Percentiles rank a stretch among this genome's conserved stretches.
These are phyloP conservation scores for Mus spretus DNA, from an alignment of 2,797 vertebrate species.

Conservation along the genomic window DNA sequence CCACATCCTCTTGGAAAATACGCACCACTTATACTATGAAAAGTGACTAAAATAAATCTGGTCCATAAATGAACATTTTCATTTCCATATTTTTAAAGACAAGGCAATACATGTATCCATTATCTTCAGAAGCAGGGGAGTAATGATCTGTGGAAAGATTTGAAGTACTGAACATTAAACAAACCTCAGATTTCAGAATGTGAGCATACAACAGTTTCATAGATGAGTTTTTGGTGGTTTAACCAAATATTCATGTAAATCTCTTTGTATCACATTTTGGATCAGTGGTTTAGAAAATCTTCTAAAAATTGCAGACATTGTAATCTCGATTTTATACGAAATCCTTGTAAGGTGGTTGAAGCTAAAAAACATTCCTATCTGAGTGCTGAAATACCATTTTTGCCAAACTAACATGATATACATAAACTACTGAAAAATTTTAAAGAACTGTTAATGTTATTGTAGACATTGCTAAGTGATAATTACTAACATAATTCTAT, in stretches of 20 bases:
- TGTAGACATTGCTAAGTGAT: neutral
- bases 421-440: neutral
- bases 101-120: neutral
- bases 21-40: neutral
- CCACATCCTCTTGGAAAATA: neutral
- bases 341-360: neutral
- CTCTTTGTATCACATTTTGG: neutral
- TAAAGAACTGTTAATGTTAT: neutral
- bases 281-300: constrained; percentile 61
- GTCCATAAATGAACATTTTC: constrained; percentile 38
- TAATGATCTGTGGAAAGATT: constrained; percentile 40
- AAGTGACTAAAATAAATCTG: neutral
- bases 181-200: constrained; percentile 43
- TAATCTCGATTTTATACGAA: neutral
- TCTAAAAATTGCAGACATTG: neutral
- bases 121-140: neutral
- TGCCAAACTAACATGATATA: neutral
- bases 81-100: neutral
- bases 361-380: neutral
- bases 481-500: neutral
- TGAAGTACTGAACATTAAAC: constrained; percentile 53
- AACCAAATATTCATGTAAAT: neutral
- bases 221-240: constrained; percentile 36
- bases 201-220: constrained; percentile 5
- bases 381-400: fast-evolving